These are phyloP conservation scores for Anoplolepis gracilipes DNA, from an alignment of 1,140 invertebrate species.

Conservation along the genomic window DNA sequence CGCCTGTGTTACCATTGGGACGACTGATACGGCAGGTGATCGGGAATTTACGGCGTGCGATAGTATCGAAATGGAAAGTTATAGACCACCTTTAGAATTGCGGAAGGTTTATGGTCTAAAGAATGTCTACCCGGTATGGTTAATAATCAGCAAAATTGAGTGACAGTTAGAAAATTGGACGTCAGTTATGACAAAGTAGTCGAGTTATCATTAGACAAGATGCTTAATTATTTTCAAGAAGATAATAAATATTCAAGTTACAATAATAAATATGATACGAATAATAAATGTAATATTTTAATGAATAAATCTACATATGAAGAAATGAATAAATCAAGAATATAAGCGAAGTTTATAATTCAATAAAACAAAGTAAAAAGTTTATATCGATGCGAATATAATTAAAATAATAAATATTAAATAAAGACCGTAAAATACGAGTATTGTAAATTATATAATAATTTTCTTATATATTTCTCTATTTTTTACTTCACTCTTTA, in stretches of 20 bases:
- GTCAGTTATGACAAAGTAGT: not conserved
- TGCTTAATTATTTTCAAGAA: not conserved
- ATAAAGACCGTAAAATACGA: no score
- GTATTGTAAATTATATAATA: no score
- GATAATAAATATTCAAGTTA: not conserved
- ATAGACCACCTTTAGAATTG: constrained; percentile 13
- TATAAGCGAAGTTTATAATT: not conserved
- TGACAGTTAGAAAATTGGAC: constrained; percentile 27
- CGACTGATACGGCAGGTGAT: constrained; percentile 38
- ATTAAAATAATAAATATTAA: no score
- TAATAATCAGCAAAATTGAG: constrained; percentile 15
- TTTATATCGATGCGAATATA: no score
- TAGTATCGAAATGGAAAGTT: constrained; percentile 52
- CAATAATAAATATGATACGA: not conserved
- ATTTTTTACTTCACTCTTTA: no score
- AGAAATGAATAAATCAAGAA: not conserved
- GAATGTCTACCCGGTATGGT: not conserved
- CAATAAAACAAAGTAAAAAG: no score
- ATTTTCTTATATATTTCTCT: no score
- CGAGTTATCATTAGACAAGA: not conserved
- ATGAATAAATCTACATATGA: not conserved
- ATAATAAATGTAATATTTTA: not conserved
- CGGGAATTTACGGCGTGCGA: constrained; percentile 38
- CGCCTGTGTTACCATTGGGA: constrained; percentile 26
- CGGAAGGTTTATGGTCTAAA: constrained; percentile 7